A percentile compares a stretch with the other conserved stretches of the same genome.
Evolutionary conservation across 2,797 vertebrate genomes (phyloP).

Genomic region (Ispidina lecontei): DNA sequence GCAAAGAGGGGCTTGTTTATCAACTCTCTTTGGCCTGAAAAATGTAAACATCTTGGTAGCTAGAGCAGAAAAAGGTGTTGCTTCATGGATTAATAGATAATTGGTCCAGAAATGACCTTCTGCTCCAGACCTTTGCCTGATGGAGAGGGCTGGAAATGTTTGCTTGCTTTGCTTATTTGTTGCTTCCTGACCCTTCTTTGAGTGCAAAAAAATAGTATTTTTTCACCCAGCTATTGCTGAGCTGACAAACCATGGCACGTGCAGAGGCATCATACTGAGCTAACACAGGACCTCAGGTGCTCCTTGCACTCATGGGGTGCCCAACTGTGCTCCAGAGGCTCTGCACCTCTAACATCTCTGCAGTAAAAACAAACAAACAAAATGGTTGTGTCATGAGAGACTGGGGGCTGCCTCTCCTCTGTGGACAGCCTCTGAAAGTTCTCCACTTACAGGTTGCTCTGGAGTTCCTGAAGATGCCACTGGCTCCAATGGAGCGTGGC

Average conservation of each 20-base stretch:
- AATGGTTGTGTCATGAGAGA: accelerated
- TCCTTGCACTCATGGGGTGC: not conserved
- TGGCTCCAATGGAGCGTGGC: not conserved
- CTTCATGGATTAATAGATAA: not conserved
- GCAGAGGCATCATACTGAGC: not conserved
- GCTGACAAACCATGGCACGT: not conserved
- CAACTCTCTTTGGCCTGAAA: not conserved
- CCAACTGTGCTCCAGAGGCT: not conserved
- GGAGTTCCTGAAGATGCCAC: not conserved
- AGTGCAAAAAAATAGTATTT: not conserved
- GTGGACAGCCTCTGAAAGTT: not conserved
- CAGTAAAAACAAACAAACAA: too few relatives aligned
- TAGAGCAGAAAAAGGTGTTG: not conserved
- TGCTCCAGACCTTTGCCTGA: not conserved
- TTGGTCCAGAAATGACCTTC: not conserved
- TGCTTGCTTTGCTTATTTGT: not conserved
- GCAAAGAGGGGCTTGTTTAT: not conserved
- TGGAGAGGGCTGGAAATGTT: not conserved
- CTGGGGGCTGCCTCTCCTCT: not conserved
- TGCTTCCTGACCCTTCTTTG: not conserved
- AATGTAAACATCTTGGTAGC: not conserved
- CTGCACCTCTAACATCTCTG: not conserved
- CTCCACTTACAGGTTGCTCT: not conserved
- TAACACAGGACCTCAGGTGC: not conserved
- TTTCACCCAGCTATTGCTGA: not conserved